These are phyloP conservation scores for Phylloscopus trochilus DNA, from an alignment of 2,113 vertebrate species.

Conservation along the genomic window DNA sequence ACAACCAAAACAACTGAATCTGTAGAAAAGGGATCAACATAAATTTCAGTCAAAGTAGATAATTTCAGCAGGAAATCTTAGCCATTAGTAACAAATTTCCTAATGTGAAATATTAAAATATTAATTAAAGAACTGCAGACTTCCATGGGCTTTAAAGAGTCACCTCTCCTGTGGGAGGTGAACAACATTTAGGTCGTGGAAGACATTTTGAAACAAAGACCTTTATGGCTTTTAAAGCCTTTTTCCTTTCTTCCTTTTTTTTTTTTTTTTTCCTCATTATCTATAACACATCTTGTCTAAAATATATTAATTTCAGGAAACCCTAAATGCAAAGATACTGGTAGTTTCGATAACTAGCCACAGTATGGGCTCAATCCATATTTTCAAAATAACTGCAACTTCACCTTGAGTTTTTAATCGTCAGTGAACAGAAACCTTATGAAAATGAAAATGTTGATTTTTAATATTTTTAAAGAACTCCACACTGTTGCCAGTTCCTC, in stretches of 20 bases:
- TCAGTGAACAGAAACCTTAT: background rate
- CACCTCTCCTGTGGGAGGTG: background rate
- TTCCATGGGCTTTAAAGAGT: background rate
- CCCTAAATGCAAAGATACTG: background rate
- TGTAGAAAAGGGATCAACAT: conserved; percentile 14
- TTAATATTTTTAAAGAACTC: background rate
- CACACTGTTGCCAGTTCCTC: background rate
- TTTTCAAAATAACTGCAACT: background rate
- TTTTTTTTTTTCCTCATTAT: too few species aligned
- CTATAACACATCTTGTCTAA: background rate
- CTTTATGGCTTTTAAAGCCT: background rate
- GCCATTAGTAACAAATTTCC: background rate
- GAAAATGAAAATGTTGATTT: background rate
- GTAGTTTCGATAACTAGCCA: background rate
- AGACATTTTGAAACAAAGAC: background rate
- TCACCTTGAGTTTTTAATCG: background rate
- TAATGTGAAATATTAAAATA: background rate
- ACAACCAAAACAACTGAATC: background rate
- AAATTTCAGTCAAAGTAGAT: background rate
- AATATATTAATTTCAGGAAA: background rate
- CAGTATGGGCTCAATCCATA: background rate
- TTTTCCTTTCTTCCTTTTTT: background rate
- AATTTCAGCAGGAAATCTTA: background rate
- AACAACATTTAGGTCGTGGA: background rate
- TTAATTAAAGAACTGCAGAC: background rate